Base-by-base conservation (phyloP, 2,888 invertebrate species). In the Cantharis rustica region DNA sequence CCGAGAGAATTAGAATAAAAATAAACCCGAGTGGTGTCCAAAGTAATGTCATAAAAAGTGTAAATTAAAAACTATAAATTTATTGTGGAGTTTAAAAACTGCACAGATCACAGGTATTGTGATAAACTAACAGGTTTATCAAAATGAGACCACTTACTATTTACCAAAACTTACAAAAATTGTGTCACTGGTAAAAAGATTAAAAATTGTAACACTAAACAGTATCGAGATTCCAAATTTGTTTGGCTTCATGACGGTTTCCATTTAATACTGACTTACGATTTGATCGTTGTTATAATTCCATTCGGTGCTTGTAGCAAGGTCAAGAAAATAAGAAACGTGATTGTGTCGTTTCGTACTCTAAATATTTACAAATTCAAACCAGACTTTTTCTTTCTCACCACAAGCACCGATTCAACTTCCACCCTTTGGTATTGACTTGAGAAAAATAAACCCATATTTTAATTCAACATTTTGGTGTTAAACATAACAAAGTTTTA, bases 401-500 rank as follows among this genome's bases (percentile, higher is more conserved):
- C 47, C 9, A 47, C n/a, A n/a, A 47, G 47, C 47, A n/a, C 47
- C 47, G 47, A 47, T 47, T n/a, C 47, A n/a, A 47, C 47, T 47
- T 47, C 5, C 47, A 47, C n/a, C n/a, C 47, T 47, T 47, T 47
- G 47, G 47, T 47, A 47, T 11, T 61, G 15, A 20, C 16, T 63
- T 71, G 16, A 47, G 17, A 26, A 20, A 70, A 61, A 27, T 15
- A 15, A 72, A 20, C 20, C 31, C 15, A n/a, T 47, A 47, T 23
- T 66, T 27, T 16, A 72, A 72, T 66, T 47, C 16, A 72, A 72
- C 64, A 47, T 66, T 64, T 68, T 16, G 20, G 61, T 62, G 23
- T 27, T 31, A 73, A 73, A 73, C 16, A 31, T 73, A 73, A 73
- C 69, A 73, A 62, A 73, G 23, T 16, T 73, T 69, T 26, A 26